Evolutionary conservation across 2,113 vertebrate genomes (phyloP).

Genomic region (Leucoraja erinaceus): DNA sequence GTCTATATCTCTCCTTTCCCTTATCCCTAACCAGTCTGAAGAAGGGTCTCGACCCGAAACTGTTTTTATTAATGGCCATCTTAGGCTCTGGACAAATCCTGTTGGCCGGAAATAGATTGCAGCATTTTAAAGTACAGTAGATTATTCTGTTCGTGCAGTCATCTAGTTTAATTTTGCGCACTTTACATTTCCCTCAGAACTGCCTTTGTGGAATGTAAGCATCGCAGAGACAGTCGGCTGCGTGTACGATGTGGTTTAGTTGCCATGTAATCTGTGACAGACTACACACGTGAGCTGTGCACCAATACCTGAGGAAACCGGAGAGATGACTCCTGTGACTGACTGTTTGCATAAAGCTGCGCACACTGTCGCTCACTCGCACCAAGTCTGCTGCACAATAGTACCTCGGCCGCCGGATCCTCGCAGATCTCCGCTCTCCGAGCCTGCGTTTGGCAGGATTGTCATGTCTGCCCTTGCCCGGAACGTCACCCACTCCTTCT

Average conservation of each 20-base stretch:
- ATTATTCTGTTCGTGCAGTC: not conserved
- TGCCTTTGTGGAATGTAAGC: not conserved
- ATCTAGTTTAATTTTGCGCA: not conserved
- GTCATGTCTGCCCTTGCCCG: not conserved
- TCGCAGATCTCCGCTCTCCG: not conserved
- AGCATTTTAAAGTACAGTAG: too few relatives aligned
- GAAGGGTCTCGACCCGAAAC: too few relatives aligned
- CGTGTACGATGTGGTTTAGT: not conserved
- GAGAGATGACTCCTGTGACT: not conserved
- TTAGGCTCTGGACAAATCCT: not conserved
- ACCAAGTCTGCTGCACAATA: not conserved
- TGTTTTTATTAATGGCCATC: not conserved
- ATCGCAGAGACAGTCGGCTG: not conserved
- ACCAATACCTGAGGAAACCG: slow-evolving; percentile 26
- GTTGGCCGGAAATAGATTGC: not conserved
- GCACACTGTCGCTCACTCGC: not conserved
- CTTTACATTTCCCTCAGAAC: not conserved
- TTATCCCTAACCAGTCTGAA: too few relatives aligned
- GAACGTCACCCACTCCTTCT: too few relatives aligned
- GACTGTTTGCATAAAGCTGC: not conserved
- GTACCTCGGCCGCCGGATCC: not conserved
- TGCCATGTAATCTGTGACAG: not conserved
- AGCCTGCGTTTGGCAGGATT: not conserved
- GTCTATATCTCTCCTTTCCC: too few relatives aligned
- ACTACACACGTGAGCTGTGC: not conserved